Evolutionary conservation across 2,888 invertebrate species (phyloP).

Genomic region (Aspidapion aeneum): DNA sequence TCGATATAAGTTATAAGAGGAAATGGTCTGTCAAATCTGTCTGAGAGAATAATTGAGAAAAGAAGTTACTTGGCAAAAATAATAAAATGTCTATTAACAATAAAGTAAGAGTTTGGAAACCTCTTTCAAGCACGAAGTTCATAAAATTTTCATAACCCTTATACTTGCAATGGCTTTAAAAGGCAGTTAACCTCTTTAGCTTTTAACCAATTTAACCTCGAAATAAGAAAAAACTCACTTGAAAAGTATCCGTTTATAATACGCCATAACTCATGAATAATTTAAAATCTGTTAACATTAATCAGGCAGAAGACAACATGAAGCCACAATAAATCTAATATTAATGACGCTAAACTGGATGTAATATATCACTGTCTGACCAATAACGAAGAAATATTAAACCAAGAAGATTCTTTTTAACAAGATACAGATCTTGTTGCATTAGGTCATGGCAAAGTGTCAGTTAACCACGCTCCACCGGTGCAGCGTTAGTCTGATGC

Average conservation of each 20-base stretch:
- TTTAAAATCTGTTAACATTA: background rate
- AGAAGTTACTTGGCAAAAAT: too few relatives aligned
- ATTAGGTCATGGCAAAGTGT: background rate
- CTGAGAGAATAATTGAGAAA: too few relatives aligned
- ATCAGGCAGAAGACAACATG: background rate
- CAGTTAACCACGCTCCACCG: background rate
- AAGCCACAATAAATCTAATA: slow-evolving; percentile 1
- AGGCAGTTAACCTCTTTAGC: too few relatives aligned
- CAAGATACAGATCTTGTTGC: background rate
- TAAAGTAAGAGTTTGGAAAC: too few relatives aligned
- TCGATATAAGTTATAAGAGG: too few relatives aligned
- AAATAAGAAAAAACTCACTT: background rate
- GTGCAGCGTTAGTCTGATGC: too few relatives aligned
- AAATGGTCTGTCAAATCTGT: too few relatives aligned
- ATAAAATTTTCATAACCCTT: too few relatives aligned
- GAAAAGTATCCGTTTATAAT: background rate
- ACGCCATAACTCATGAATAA: background rate
- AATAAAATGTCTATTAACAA: too few relatives aligned
- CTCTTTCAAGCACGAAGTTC: too few relatives aligned
- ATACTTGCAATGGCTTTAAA: too few relatives aligned
- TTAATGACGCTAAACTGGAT: slow-evolving; percentile 2
- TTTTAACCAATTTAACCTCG: background rate
- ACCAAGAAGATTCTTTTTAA: slow-evolving; percentile 17
- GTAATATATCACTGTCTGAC: slow-evolving; percentile 16
- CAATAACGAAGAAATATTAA: slow-evolving; percentile 21